A percentile compares a stretch with the other conserved stretches of the same genome.
phyloP scores from a whole-genome alignment of 2,797 vertebrate species.

The Poecilia velifera region DNA sequence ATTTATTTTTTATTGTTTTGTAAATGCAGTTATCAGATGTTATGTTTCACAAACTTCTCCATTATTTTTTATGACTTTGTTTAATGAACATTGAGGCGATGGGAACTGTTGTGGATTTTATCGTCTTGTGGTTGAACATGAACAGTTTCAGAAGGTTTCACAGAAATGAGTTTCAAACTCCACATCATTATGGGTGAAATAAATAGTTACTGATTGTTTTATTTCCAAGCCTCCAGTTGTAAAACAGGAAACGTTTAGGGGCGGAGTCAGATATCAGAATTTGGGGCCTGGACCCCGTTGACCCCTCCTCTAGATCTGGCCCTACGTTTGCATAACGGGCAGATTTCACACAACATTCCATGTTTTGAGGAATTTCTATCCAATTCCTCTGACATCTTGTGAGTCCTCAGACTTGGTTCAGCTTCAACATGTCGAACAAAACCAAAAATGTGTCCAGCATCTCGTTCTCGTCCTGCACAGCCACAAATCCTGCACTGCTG shows the following conservation, averaged over 20 bases:
- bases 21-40: background rate
- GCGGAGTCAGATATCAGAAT: background rate
- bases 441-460: conserved; percentile 29
- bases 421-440: conserved; percentile 14
- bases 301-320: background rate
- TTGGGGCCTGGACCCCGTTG: background rate
- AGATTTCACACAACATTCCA: background rate
- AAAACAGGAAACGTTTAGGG: background rate
- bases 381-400: background rate
- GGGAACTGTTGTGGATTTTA: background rate
- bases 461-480: conserved; percentile 24
- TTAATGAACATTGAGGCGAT: background rate
- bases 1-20: background rate
- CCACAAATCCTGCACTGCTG: conserved; percentile 3
- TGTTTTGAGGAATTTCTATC: background rate
- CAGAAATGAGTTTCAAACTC: background rate
- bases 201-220: background rate
- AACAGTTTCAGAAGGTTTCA: background rate
- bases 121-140: background rate
- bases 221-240: background rate
- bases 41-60: background rate
- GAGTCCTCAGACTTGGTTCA: background rate
- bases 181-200: background rate
- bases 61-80: background rate
- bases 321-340: background rate